A percentile compares a stretch with the other conserved stretches of the same genome.
phyloP scores from a whole-genome alignment of 2,888 invertebrate genomes.

The Crocallis elinguaria region DNA sequence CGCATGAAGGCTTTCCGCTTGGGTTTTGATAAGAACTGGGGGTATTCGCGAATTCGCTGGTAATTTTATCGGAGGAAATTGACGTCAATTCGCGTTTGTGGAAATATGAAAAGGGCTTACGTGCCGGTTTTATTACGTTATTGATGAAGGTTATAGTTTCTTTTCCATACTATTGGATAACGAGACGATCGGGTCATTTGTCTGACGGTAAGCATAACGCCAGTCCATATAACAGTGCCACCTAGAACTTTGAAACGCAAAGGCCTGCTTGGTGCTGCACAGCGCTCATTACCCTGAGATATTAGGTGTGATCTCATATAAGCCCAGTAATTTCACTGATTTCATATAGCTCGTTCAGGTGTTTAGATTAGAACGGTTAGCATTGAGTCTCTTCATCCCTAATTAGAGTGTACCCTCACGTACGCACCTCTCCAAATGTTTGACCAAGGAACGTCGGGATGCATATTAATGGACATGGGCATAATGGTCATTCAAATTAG shows the following conservation, averaged over 20 bases:
- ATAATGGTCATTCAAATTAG: slow-evolving; percentile 27
- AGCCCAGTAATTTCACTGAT: no score
- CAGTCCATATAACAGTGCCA: no score
- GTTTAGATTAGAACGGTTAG: slow-evolving; percentile 28
- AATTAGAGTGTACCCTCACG: slow-evolving; percentile 67
- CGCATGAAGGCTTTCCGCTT: slow-evolving; percentile 5
- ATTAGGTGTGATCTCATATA: no score
- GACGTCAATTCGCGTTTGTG: slow-evolving; percentile 19
- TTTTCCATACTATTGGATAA: no score
- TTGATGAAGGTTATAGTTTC: slow-evolving; percentile 14
- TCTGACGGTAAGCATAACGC: no score
- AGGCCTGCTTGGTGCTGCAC: no score
- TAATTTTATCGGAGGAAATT: slow-evolving; percentile 17
- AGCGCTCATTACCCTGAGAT: no score
- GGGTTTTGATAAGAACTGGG: slow-evolving; percentile 12
- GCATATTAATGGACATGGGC: slow-evolving; percentile 31
- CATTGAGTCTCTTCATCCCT: slow-evolving; percentile 57
- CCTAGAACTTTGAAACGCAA: no score
- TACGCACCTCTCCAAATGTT: slow-evolving; percentile 60
- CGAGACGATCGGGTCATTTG: no score
- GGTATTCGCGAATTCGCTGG: slow-evolving; percentile 7
- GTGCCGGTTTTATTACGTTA: slow-evolving; percentile 21
- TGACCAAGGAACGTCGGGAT: slow-evolving; percentile 51
- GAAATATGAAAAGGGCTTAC: slow-evolving; percentile 20
- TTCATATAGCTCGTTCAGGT: slow-evolving; percentile 15